Conservation (phyloP, 2,888 invertebrate genomes). For the Cantharis rufa region DNA sequence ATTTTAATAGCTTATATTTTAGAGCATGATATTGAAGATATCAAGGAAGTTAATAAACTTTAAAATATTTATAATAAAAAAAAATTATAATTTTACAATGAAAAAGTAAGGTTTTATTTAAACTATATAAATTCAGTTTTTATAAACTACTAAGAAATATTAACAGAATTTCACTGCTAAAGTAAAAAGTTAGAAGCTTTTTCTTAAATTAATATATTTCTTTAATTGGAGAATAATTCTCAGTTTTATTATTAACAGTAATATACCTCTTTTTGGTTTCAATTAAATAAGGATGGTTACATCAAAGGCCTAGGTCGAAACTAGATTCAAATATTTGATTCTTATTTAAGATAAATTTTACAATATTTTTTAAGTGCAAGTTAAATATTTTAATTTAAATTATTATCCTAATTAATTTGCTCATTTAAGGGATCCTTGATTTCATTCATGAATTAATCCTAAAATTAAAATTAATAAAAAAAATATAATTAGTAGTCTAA, state of each 20-base stretch:
- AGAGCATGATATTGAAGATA: conserved; percentile 58
- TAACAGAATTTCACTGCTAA: conserved; percentile 55
- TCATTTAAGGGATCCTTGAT: conserved; percentile 66
- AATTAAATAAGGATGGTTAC: conserved; percentile 55
- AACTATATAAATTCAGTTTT: conserved; percentile 66
- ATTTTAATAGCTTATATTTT: conserved; percentile 54
- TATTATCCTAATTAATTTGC: conserved; percentile 49
- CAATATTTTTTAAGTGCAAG: conserved; percentile 58
- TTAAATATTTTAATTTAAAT: conserved; percentile 57
- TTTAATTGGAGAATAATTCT: conserved; percentile 61
- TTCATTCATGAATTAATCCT: conserved; percentile 61
- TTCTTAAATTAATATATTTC: conserved; percentile 55
- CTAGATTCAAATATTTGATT: conserved; percentile 58
- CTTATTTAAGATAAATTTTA: conserved; percentile 46
- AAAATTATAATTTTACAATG: conserved; percentile 64
- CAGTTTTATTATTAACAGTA: conserved; percentile 69
- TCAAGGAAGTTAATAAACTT: conserved; percentile 48
- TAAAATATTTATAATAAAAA: conserved; percentile 44
- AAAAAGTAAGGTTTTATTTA: conserved; percentile 69
- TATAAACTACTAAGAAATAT: conserved; percentile 52
- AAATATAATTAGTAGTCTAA: conserved; percentile 46
- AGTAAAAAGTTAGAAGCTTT: conserved; percentile 69
- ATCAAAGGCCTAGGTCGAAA: conserved; percentile 59
- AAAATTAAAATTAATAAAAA: conserved; percentile 61
- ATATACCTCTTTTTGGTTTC: conserved; percentile 63